A percentile compares a stretch with the other conserved stretches of the same genome.
These are phyloP conservation scores for Hystrix cristata DNA, from an alignment of 2,113 vertebrate genomes.

Conservation along the genomic window DNA sequence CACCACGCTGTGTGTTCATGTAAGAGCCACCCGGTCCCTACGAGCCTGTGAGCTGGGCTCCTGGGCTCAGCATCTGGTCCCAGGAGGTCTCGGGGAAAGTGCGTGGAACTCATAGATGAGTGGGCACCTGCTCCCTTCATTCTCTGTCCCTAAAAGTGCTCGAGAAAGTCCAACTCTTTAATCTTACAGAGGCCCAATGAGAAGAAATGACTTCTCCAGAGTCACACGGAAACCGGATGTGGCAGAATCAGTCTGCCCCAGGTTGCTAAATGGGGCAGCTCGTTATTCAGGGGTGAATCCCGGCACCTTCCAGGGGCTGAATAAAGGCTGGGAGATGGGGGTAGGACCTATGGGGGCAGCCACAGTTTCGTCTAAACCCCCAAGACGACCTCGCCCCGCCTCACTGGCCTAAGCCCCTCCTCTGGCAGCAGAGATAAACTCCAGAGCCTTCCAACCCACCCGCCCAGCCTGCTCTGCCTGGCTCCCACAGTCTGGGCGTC, in stretches of 20 bases:
- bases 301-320: not conserved
- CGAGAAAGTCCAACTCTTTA: not conserved
- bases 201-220: not conserved
- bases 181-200: not conserved
- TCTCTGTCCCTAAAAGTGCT: not conserved
- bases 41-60: not conserved
- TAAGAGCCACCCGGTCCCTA: accelerated
- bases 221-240: not conserved
- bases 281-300: not conserved
- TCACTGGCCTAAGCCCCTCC: not conserved
- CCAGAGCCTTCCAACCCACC: not conserved
- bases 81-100: not conserved
- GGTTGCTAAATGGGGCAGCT: not conserved
- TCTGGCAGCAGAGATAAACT: not conserved
- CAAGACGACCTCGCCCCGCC: constrained; percentile 31
- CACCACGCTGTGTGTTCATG: accelerated
- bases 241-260: not conserved
- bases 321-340: not conserved
- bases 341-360: not conserved
- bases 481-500: constrained; percentile 30
- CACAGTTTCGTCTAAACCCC: not conserved
- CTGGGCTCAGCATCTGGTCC: not conserved
- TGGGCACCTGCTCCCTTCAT: not conserved
- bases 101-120: not conserved
- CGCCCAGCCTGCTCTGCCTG: not conserved